phyloP scores from a whole-genome alignment of 2,797 vertebrate genomes.

The Sebastes hopkinsi region DNA sequence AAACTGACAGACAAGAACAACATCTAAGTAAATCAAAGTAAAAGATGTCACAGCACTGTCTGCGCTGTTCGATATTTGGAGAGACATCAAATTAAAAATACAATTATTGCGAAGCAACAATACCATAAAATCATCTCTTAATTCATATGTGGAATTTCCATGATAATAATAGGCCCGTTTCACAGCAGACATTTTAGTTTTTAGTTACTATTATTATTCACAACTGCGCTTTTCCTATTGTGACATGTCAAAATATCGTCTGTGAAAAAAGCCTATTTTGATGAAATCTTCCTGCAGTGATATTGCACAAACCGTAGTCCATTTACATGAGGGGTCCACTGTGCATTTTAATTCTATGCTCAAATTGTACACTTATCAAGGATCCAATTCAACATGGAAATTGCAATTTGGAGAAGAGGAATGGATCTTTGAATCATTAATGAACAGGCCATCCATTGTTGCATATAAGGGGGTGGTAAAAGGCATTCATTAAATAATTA shows the following conservation, averaged over 20 bases:
- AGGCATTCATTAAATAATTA: conserved; percentile 42
- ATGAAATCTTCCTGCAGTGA: neutral
- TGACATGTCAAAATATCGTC: neutral
- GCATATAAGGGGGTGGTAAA: conserved; percentile 11
- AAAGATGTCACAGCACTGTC: neutral
- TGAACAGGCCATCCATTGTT: conserved; percentile 6
- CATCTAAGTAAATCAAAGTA: neutral
- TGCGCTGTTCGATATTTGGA: no score
- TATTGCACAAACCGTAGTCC: neutral
- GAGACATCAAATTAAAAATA: neutral
- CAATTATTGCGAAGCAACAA: neutral
- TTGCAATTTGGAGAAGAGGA: conserved; percentile 15
- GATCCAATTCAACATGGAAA: conserved; percentile 2
- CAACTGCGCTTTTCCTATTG: neutral
- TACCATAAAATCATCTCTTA: neutral
- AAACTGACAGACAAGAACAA: neutral
- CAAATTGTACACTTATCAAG: neutral
- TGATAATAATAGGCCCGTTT: neutral
- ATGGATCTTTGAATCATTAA: conserved; percentile 41
- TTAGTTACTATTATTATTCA: neutral
- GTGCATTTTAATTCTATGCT: neutral
- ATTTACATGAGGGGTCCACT: neutral
- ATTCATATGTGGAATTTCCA: neutral
- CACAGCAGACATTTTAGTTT: neutral
- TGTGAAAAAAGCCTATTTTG: neutral